These are phyloP conservation scores for Caenorhabditis wallacei DNA, from an alignment of 2,888 invertebrate genomes.

Conservation along the genomic window DNA sequence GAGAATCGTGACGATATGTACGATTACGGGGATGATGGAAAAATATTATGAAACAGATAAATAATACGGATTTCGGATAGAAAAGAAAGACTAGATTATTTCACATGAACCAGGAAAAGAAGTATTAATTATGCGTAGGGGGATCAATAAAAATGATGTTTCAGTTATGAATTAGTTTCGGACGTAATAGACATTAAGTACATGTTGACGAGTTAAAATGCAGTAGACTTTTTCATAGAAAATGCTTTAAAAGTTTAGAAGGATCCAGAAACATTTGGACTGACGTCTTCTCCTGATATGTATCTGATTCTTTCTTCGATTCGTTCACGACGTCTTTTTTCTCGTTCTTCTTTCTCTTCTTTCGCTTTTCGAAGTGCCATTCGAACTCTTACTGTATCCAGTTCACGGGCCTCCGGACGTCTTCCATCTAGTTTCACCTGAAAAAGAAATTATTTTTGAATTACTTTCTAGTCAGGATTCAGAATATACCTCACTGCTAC, in stretches of 20 bases:
- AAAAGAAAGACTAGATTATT: slow-evolving; percentile 48
- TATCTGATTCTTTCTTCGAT: slow-evolving; percentile 68
- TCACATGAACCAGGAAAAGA: not conserved
- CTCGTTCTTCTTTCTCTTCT: slow-evolving; percentile 84
- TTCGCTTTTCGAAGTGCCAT: slow-evolving; percentile 92
- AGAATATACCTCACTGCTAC: slow-evolving; percentile 88
- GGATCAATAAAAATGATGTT: not conserved
- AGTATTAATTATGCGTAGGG: slow-evolving; percentile 8
- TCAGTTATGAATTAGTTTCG: not conserved
- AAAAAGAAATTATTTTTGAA: slow-evolving; percentile 17
- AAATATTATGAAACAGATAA: slow-evolving; percentile 1
- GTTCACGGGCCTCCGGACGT: slow-evolving; percentile 91
- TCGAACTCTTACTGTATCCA: slow-evolving; percentile 93
- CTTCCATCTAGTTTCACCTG: slow-evolving; percentile 91
- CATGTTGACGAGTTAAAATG: not conserved
- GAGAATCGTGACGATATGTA: slow-evolving; percentile 8
- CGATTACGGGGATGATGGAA: not conserved
- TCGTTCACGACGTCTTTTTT: slow-evolving; percentile 60
- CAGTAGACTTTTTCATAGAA: not conserved
- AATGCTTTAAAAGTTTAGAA: slow-evolving; percentile 18
- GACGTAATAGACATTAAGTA: not conserved
- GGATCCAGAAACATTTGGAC: slow-evolving; percentile 38
- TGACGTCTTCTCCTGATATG: slow-evolving; percentile 60
- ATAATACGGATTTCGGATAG: slow-evolving; percentile 10
- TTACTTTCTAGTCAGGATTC: not conserved